Percentiles rank a stretch among this genome's conserved stretches.
phyloP scores from a whole-genome alignment of 2,888 invertebrate genomes.

The Nephrotoma guestfalica region DNA sequence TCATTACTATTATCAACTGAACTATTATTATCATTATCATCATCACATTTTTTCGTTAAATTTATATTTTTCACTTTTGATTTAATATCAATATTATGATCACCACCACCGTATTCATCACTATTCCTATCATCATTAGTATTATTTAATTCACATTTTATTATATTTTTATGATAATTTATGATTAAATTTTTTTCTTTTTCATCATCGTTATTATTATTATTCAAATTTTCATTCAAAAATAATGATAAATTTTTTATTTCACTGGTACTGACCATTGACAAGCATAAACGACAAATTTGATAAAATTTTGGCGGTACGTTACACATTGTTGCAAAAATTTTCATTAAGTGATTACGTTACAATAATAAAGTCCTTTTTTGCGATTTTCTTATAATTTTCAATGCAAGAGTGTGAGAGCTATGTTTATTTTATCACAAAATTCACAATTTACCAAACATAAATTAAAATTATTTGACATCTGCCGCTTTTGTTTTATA shows the following conservation, averaged over 20 bases:
- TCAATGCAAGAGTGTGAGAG: neutral
- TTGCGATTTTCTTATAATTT: neutral
- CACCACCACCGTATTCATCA: neutral
- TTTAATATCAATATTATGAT: neutral
- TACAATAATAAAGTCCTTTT: neutral
- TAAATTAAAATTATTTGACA: conserved; percentile 1
- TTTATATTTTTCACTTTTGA: conserved; percentile 6
- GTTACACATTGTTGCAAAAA: conserved; percentile 64
- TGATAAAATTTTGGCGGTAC: conserved; percentile 86
- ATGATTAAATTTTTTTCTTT: neutral
- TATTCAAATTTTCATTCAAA: conserved; percentile 11
- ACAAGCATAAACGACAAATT: conserved; percentile 88
- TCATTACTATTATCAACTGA: neutral
- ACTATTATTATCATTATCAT: neutral
- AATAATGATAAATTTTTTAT: conserved; percentile 43
- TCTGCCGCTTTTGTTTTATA: conserved; percentile 5
- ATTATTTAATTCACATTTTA: neutral
- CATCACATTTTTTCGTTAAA: conserved; percentile 2
- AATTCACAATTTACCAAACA: neutral
- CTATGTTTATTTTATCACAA: neutral
- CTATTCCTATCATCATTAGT: conserved; percentile 2
- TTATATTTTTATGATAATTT: neutral
- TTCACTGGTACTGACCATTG: conserved; percentile 59
- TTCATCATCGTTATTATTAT: conserved; percentile 10
- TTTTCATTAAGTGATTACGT: neutral